Conservation (phyloP, 2,888 invertebrate genomes). For the Lasioglossum zephyrum region DNA sequence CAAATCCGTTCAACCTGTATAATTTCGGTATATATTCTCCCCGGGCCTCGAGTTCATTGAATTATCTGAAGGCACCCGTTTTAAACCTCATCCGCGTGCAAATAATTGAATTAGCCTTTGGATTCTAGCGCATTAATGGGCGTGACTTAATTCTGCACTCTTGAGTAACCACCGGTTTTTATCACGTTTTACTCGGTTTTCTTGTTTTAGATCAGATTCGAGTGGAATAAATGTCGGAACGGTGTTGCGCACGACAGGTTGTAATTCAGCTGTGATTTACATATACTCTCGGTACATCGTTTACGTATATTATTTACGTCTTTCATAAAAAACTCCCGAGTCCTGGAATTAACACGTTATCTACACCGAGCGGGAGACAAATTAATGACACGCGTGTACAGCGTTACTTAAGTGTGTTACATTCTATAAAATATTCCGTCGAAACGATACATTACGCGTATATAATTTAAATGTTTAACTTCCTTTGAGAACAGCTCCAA, state of each 20-base stretch:
- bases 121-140: not conserved
- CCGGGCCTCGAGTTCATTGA: not conserved
- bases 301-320: not conserved
- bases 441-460: not conserved
- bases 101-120: conserved; percentile 5
- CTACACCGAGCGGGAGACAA: not conserved
- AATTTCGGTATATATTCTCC: not conserved
- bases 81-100: not conserved
- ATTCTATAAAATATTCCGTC: not conserved
- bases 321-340: not conserved
- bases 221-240: not conserved
- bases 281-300: not conserved
- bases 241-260: not conserved
- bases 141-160: not conserved
- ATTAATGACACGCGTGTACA: not conserved
- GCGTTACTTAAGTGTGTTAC: not conserved
- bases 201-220: not conserved
- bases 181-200: not conserved
- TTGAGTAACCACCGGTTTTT: not conserved
- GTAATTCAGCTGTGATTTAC: not conserved
- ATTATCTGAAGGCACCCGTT: not conserved
- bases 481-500: not conserved
- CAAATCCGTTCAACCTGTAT: not conserved
- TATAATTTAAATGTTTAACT: not conserved
- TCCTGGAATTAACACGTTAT: not conserved